Evolutionary conservation across 2,888 invertebrate species (phyloP), one percentile per base, ranked within the genome.

Genomic region (Chironomus tentans): DNA sequence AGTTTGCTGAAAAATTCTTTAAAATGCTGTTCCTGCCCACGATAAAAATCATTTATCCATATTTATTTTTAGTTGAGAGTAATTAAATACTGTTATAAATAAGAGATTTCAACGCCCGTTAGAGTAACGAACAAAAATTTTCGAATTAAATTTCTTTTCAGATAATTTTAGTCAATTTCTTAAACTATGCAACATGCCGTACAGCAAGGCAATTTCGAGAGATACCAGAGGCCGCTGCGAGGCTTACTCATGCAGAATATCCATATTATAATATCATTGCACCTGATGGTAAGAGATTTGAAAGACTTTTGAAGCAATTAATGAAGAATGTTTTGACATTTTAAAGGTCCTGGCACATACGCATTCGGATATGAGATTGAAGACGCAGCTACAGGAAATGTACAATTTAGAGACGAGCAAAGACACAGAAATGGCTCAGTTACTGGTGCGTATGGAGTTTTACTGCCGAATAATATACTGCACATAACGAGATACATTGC

Each of bases 291-390:
- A 80, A 69, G 77, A 76, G 22, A 70, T 62, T 72, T 38, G 15
- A 15, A 70, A 77, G 56, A 77, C 68, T 74, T 62, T 71, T n/a
- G n/a, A 12, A 24, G 22, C 22, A 24, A 3, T 50, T 38, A 46
- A 56, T 12, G 70, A 76, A 15, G 4, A 46, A 56, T 5, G 3
- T 48, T 65, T 62, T 65, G 10, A 46, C 12, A 65, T 77, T 38
- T 10, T 62, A 77, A 80, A 85, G 88, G 88, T 47, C 86, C 88
- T 21, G 89, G 90, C 21, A 88, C 90, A 0, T 92, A 92, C 80
- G 87, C 89, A 0, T 92, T 90, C 80, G 91, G 92, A 13, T 92
- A 90, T 80, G 90, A 92, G 79, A 83, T 91, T 6, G 85, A 88
- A 56, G 92, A 92, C 80, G 84, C 87, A 0, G 81, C 81, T 6